Evolutionary conservation across 2,797 vertebrate genomes (phyloP).

Genomic region (Notolabrus celidotus): DNA sequence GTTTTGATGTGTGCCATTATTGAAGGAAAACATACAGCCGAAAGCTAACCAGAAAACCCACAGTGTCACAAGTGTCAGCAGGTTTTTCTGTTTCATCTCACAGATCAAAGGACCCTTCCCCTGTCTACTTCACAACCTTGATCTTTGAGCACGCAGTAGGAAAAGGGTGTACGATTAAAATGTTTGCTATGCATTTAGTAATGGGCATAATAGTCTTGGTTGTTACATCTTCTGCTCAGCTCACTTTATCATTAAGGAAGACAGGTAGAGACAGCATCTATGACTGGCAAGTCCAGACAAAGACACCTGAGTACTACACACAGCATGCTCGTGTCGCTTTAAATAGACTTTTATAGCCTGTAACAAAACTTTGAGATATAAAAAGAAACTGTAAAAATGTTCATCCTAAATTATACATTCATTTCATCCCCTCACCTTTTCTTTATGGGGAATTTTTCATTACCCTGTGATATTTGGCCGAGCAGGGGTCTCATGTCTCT

Average conservation of each 20-base stretch:
- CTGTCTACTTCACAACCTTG: conserved; percentile 5
- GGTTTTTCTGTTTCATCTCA: too few species aligned
- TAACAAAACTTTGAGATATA: too few species aligned
- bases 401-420: background rate
- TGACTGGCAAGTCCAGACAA: background rate
- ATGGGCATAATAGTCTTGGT: background rate
- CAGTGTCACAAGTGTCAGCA: conserved; percentile 21
- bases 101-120: conserved; percentile 11
- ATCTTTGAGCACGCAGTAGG: background rate
- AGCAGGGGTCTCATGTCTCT: conserved; percentile 40
- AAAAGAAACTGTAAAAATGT: too few species aligned
- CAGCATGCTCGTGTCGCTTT: background rate
- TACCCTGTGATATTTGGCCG: conserved; percentile 51
- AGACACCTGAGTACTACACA: background rate
- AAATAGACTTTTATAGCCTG: too few species aligned
- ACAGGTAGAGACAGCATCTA: background rate
- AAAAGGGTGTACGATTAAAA: background rate
- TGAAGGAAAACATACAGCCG: background rate
- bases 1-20: background rate
- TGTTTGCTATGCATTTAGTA: background rate
- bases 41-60: background rate
- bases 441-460: conserved; percentile 47
- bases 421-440: conserved; percentile 2
- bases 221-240: background rate
- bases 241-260: background rate